Percentiles rank a stretch among this genome's conserved stretches.
Conservation (phyloP, 2,888 invertebrate species). For the Cremastobaeus sp. region DNA sequence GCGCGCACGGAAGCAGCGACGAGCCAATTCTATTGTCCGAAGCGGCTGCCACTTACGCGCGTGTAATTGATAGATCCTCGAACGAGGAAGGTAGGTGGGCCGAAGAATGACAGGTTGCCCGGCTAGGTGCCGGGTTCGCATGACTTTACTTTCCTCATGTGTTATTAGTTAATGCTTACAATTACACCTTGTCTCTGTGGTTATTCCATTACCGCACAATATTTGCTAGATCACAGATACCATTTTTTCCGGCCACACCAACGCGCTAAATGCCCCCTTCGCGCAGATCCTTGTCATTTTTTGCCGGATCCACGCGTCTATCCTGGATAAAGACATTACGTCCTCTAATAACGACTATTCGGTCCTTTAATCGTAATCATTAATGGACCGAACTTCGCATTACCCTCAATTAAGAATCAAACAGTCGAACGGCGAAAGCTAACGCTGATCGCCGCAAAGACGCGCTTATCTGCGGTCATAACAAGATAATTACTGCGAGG, state of each 20-base stretch:
- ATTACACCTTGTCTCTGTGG: constrained; percentile 77
- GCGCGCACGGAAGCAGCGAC: constrained; percentile 9
- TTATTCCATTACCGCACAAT: constrained; percentile 76
- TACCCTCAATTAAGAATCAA: too few relatives aligned
- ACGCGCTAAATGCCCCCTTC: constrained; percentile 38
- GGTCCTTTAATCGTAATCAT: too few relatives aligned
- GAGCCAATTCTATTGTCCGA: constrained; percentile 75
- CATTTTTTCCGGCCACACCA: constrained; percentile 16
- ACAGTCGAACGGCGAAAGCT: too few relatives aligned
- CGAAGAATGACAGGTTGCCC: constrained; percentile 76
- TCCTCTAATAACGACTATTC: not conserved
- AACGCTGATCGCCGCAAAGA: too few relatives aligned
- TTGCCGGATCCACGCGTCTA: too few relatives aligned
- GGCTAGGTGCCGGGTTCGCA: constrained; percentile 74
- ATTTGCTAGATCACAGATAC: constrained; percentile 67
- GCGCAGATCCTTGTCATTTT: constrained; percentile 17
- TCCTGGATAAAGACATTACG: not conserved
- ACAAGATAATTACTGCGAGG: constrained; percentile 53
- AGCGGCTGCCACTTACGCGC: constrained; percentile 73
- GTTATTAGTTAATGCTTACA: constrained; percentile 79
- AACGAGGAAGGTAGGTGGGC: constrained; percentile 69
- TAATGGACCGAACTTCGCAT: too few relatives aligned
- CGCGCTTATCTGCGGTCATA: constrained; percentile 54
- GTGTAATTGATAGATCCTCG: constrained; percentile 75
- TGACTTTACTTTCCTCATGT: constrained; percentile 73